Base-by-base conservation (phyloP, 2,797 vertebrate species). In the Danio kyathit region DNA sequence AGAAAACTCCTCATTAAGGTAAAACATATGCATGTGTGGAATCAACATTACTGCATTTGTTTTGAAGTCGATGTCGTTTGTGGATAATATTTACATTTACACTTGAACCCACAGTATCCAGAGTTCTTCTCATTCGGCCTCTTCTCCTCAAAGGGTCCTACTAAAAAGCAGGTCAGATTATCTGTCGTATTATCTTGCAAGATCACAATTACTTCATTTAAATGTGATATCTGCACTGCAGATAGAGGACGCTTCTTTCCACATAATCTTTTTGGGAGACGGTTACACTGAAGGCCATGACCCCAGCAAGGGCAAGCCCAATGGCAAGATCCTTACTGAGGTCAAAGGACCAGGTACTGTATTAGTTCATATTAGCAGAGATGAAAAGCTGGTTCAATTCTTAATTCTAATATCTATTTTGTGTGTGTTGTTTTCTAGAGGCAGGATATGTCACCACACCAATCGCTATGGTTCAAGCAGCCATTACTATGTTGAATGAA, bases 401-500 rank as follows among this genome's bases (percentile, higher is more conserved):
- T 29, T 29, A 29, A 29, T 16, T 59, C 14, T 38, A 13, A 40
- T 46, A 21, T 16, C 8, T 1, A 1, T 59, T 5, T 12, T 21
- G 54, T 14, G 46, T 48, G 6, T 79, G 51, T 52, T 85, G 0
- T 85, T 64, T 48, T 73, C 59, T 88, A 99, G 98, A 99, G 86
- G 88, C 88, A 81, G 97, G 91, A 52, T 99, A 99, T 43, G 88
- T 98, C 78, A 90, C 96, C 65, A 99, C 98, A 0, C 93, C 98
- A 69, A 97, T 98, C 65, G 92, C 93, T 72, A 96, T 99, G 96
- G 98, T 99, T 43, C 98, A 99, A 81, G 95, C 96, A 40, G 97
- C 92, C 74, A 69, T 99, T 2, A 96, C 96, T 12, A 89, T 99
- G 82, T 94, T 99, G 66, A 96, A 93, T 1, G 98, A 99, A 76